Base-by-base conservation (phyloP, 2,888 invertebrate genomes). In the Erebia palarica region DNA sequence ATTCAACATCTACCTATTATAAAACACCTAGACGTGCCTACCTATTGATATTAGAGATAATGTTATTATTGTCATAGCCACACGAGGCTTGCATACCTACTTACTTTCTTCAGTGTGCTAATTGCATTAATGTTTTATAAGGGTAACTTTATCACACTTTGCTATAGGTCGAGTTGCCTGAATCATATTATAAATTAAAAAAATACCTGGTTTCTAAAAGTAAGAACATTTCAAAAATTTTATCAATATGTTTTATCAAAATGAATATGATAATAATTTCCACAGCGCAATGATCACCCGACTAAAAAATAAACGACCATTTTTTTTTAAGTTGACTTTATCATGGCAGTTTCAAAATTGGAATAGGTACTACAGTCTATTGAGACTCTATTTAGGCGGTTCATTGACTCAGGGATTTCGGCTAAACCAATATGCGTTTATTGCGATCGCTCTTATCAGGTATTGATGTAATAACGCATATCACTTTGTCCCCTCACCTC, bases 391-490 rank as follows among this genome's bases (percentile, higher is more conserved):
- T 66, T 14, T n/a, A 44, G 75, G 68, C 75, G 75, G 76, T 80
- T 75, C 78, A 79, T 81, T 79, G 84, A 85, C 84, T 83, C 78
- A 78, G 82, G 87, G 86, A 87, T 90, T 86, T 86, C 79, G 79
- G 79, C 77, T 81, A 86, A 87, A 86, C 85, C 85, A 86, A 91
- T 89, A 86, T 80, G 81, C 81, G 82, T 81, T 86, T 88, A 89
- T 91, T 87, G 87, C 84, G 80, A 82, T 84, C 81, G 81, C 74
- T 66, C 81, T 87, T 90, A 91, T 90, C 91, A 88, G 86, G 85
- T 86, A 90, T 89, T 88, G 89, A 87, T 89, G 89, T 88, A 87
- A 89, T 90, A 89, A 87, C 85, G 81, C 78, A 79, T 89, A 88
- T 88, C 89, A 83, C 80, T 16, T 80, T 81, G 81, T 80, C 82